Base-by-base conservation (phyloP, 2,888 invertebrate genomes). In the Orchesellides sinensis region DNA sequence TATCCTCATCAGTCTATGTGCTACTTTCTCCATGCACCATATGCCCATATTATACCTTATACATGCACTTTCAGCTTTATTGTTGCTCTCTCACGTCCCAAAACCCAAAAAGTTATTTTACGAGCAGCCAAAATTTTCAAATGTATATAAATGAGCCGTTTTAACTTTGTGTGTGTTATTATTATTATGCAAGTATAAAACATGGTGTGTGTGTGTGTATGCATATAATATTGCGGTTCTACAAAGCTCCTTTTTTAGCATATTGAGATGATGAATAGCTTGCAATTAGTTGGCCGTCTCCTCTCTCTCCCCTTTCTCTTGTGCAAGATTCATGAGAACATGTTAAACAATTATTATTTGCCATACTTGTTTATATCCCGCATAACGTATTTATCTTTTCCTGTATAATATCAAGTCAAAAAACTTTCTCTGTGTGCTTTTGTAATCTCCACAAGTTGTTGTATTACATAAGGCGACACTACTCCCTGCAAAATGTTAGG, bases 231-330 rank as follows among this genome's bases (percentile, higher is more conserved):
- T 52, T 52, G 52, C 10, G 23, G 56, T 25, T 23, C 49, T 54
- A 52, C n/a, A 69, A 69, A 54, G 32, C n/a, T n/a, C n/a, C n/a
- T n/a, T 69, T 70, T 70, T 70, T 52, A 56, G 23, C 70, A 70
- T 70, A 70, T 69, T 27, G 63, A 32, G 49, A 82, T 82, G 82
- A 82, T 82, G 75, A 82, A 82, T 82, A 70, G 82, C 82, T 75
- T 56, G 82, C 82, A 82, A 82, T 82, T 82, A 82, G 82, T 82
- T 79, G 40, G 65, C 54, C 45, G 56, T 32, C 63, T 65, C 47
- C 25, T 25, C 45, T 45, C 35, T 6, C 27, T 25, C 56, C 63
- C 59, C 35, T 49, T 59, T 45, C 32, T 29, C 49, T 27, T 35
- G 35, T 52, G 45, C 56, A 27, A 68, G 45, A 68, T 68, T 68